Percentiles rank a stretch among this genome's conserved stretches.
Conservation (phyloP, 2,797 vertebrate species). For the Myotis pilosus region DNA sequence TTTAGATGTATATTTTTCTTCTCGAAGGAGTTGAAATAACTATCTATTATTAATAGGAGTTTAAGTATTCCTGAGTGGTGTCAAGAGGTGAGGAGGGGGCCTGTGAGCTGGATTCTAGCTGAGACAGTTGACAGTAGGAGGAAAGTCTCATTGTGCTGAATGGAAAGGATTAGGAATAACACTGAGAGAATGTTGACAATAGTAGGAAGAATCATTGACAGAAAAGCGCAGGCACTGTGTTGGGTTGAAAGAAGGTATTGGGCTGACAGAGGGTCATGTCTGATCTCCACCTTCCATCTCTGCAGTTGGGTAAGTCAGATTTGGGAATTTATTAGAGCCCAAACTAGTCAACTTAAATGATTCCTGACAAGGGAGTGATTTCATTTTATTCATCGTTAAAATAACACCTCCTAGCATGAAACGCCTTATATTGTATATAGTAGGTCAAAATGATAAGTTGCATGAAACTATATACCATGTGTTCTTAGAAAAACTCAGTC, state of each 20-base stretch:
- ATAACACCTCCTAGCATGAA: neutral
- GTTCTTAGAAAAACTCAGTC: neutral
- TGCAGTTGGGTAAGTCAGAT: neutral
- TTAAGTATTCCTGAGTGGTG: neutral
- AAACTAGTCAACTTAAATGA: neutral
- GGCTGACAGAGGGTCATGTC: neutral
- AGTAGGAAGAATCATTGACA: neutral
- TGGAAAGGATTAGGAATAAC: neutral
- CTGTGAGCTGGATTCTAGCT: neutral
- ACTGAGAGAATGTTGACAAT: neutral
- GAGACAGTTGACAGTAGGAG: neutral
- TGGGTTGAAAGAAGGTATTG: neutral
- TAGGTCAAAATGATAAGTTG: neutral
- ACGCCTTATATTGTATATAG: neutral
- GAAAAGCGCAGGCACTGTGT: neutral
- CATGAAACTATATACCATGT: neutral
- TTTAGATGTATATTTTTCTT: slow-evolving; percentile 3
- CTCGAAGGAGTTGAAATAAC: neutral
- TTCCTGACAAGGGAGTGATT: neutral
- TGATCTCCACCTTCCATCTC: neutral
- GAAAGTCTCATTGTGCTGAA: neutral
- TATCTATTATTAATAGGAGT: neutral
- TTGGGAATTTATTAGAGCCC: neutral
- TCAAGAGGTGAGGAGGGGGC: neutral
- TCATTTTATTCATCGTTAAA: neutral